phyloP scores from a whole-genome alignment of 2,113 vertebrate genomes.

The Leuciscus idus region DNA sequence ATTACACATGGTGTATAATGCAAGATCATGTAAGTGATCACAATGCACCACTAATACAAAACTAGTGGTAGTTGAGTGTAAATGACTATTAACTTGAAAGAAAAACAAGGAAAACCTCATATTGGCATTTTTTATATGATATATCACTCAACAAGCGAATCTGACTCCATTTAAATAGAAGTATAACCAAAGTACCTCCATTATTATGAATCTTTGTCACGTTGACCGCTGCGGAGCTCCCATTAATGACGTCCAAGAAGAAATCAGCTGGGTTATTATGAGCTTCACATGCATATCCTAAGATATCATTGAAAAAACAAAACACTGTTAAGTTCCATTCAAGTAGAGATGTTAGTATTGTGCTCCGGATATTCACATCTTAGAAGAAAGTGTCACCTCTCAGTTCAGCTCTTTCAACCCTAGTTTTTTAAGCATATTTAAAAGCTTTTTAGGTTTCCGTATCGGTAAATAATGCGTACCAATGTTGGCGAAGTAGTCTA shows the following conservation, averaged over 20 bases:
- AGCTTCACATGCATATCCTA: slow-evolving; percentile 86
- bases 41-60: neutral
- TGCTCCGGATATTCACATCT: neutral
- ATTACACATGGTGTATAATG: neutral
- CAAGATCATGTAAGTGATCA: neutral
- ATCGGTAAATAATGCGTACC: slow-evolving; percentile 70
- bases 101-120: neutral
- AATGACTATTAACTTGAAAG: neutral
- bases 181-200: slow-evolving; percentile 72
- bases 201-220: slow-evolving; percentile 64
- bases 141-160: neutral
- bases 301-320: slow-evolving; percentile 18
- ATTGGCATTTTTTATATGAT: neutral
- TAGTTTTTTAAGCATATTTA: neutral
- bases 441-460: neutral
- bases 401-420: neutral
- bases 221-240: slow-evolving; percentile 78
- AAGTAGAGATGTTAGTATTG: neutral
- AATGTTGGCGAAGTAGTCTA: slow-evolving; percentile 82
- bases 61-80: too few relatives aligned
- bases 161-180: neutral
- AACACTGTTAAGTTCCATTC: neutral
- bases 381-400: neutral
- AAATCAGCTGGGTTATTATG: slow-evolving; percentile 97
- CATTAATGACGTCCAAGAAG: slow-evolving; percentile 92